These are phyloP conservation scores for Anolis carolinensis DNA, from an alignment of 2,113 vertebrate species.

Conservation along the genomic window DNA sequence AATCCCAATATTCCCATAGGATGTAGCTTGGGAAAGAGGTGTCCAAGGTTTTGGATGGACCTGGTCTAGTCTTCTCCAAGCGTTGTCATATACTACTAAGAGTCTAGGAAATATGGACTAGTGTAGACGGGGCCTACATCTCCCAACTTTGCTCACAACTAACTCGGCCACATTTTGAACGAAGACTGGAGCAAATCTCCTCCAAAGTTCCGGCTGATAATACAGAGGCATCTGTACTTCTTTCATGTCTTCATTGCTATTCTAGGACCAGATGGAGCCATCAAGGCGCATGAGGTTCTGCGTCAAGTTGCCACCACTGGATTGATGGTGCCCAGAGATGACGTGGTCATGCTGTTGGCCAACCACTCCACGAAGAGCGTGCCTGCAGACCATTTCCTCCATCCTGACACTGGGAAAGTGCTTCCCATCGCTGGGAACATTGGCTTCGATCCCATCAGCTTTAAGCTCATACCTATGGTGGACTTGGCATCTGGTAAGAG, in stretches of 20 bases:
- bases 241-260: not conserved
- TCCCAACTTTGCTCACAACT: too few species aligned
- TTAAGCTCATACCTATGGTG: slow-evolving; percentile 75
- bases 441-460: slow-evolving; percentile 78
- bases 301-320: slow-evolving; percentile 75
- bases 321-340: slow-evolving; percentile 75
- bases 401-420: slow-evolving; percentile 82
- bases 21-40: too few species aligned
- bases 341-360: slow-evolving; percentile 75
- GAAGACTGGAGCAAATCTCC: not conserved
- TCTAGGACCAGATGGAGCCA: slow-evolving; percentile 71
- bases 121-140: too few species aligned
- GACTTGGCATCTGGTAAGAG: slow-evolving; percentile 72
- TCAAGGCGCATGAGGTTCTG: slow-evolving; percentile 59
- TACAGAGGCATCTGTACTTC: not conserved
- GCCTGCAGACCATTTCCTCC: slow-evolving; percentile 80
- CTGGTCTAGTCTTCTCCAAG: too few species aligned
- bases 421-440: slow-evolving; percentile 83
- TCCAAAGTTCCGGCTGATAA: not conserved
- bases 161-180: too few species aligned
- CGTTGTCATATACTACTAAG: too few species aligned
- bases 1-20: too few species aligned
- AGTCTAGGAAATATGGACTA: not conserved
- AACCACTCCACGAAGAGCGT: slow-evolving; percentile 76
- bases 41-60: too few species aligned